A percentile compares a stretch with the other conserved stretches of the same genome.
Evolutionary conservation across 2,888 invertebrate genomes (phyloP).

Genomic region (Yponomeuta sedellus): DNA sequence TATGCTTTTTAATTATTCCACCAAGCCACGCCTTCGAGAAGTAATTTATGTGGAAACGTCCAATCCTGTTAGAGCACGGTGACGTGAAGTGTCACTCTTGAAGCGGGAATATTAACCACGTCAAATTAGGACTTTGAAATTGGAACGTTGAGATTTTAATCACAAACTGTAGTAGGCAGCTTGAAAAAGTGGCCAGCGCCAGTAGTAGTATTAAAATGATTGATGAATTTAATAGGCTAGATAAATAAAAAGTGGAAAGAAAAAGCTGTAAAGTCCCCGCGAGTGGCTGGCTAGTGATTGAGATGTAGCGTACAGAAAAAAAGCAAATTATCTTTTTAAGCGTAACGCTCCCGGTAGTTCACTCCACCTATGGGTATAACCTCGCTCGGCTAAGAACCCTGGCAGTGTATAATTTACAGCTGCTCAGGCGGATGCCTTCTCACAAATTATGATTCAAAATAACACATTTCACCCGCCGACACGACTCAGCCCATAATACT

Average conservation of each 20-base stretch:
- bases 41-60: conserved; percentile 68
- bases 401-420: conserved; percentile 67
- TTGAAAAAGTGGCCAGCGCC: not conserved
- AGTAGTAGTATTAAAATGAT: conserved; percentile 6
- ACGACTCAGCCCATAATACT: conserved; percentile 60
- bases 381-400: conserved; percentile 36
- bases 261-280: conserved; percentile 9
- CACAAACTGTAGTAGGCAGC: not conserved
- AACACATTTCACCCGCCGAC: conserved; percentile 66
- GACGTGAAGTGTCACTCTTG: conserved; percentile 58
- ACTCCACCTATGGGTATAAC: conserved; percentile 43
- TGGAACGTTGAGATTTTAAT: conserved; percentile 26
- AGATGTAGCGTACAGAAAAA: conserved; percentile 10
- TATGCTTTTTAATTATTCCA: conserved; percentile 62
- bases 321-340: conserved; percentile 22
- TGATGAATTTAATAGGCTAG: conserved; percentile 8
- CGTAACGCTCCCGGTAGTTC: conserved; percentile 37
- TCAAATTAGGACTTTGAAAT: conserved; percentile 40
- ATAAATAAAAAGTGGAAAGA: not conserved
- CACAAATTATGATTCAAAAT: conserved; percentile 75
- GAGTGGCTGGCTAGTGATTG: not conserved
- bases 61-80: conserved; percentile 64
- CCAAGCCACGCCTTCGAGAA: conserved; percentile 54
- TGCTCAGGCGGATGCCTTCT: conserved; percentile 71
- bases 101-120: conserved; percentile 59